Evolutionary conservation across 2,888 invertebrate species (phyloP), one percentile per base, ranked within the genome.

Genomic region (Amiota communis): DNA sequence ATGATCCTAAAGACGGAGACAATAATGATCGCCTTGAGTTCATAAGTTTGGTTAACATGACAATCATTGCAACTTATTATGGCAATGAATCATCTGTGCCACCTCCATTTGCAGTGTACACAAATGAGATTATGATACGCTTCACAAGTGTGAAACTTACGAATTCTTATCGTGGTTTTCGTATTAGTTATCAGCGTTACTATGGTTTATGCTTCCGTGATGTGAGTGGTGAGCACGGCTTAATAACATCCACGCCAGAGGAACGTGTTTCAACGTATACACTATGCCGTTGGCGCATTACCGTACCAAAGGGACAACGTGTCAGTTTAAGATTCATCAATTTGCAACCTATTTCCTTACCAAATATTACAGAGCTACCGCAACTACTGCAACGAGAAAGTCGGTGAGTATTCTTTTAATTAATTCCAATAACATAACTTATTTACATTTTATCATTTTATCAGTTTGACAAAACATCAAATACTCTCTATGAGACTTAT

Each of bases 211-310:
- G 98, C 87, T 95, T 94, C 13, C 93, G 93, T 36, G 82, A 79
- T 0, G 78, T 95, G 1, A 91, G 89, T 8, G 91, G 92, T 1
- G 89, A 93, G 15, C 91, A 91, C 61, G 98, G 97, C 0, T 71
- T 73, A 12, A 67, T 85, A 17, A 71, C 74, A 8, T 61, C 79
- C 2, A 72, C 47, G 36, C 65, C 49, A 10, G 17, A 10, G 3
- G 36, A 20, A 1, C 0, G 17, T n/a, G 8, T 53, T 0, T 15
- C 69, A 10, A 36, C 68, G 75, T 72, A 63, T 9, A 47, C 91
- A 71, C 88, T 90, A 57, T 96, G 96, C 81, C 88, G 89, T 9
- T 96, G 96, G 96, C 89, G 77, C n/a, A 93, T 95, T n/a, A 90
- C 86, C 6, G 93, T 93, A 1, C 93, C 93, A 0, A 88, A 90